These are phyloP conservation scores for Nicator chloris DNA, from an alignment of 2,113 vertebrate genomes.

Conservation along the genomic window DNA sequence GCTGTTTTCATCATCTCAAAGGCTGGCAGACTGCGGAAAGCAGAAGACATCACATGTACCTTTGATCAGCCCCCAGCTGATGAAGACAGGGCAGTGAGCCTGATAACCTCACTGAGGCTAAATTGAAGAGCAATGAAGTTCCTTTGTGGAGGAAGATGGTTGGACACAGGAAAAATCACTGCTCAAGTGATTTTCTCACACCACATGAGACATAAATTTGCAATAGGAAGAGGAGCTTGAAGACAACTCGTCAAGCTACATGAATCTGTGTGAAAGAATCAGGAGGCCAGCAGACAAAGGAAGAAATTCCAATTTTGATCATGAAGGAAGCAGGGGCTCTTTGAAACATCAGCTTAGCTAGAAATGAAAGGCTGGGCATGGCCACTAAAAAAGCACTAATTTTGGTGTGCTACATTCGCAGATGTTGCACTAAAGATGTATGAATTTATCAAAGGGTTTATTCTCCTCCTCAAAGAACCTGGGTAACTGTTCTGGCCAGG, in stretches of 20 bases:
- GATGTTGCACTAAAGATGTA: background rate
- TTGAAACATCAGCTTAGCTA: background rate
- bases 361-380: background rate
- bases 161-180: background rate
- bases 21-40: background rate
- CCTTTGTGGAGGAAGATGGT: background rate
- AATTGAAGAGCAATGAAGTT: background rate
- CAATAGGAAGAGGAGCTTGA: background rate
- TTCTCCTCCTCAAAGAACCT: background rate
- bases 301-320: background rate
- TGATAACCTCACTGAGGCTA: background rate
- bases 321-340: background rate
- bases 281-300: background rate
- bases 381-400: background rate
- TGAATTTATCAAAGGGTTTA: background rate
- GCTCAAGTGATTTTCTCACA: background rate
- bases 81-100: background rate
- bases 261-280: background rate
- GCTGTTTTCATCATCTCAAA: background rate
- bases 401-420: background rate
- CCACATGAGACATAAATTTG: background rate
- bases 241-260: background rate
- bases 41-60: fast-evolving
- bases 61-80: background rate
- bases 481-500: background rate